phyloP scores from a whole-genome alignment of 1,140 invertebrate species.

The Ooceraea biroi region DNA sequence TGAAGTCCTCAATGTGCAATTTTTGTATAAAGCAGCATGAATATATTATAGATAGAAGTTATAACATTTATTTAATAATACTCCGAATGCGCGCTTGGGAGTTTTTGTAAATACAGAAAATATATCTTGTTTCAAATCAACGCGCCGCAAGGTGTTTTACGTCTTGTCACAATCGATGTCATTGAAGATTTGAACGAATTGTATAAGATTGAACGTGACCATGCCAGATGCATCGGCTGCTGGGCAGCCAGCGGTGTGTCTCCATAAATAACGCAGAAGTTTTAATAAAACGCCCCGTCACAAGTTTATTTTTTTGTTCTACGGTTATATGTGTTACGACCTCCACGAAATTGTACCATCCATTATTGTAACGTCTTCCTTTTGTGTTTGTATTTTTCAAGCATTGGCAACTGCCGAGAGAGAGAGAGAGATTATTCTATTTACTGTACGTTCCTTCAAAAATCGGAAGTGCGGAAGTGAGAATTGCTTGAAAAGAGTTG shows the following conservation, averaged over 20 bases:
- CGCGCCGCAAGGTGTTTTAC: not conserved
- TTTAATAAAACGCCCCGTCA: not conserved
- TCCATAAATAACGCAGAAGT: slow-evolving; percentile 3
- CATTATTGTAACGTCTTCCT: slow-evolving; percentile 30
- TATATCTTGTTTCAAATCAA: too few species aligned
- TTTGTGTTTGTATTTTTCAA: slow-evolving; percentile 43
- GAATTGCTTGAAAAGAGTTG: too few species aligned
- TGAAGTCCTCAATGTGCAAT: slow-evolving; percentile 18
- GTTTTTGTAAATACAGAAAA: not conserved
- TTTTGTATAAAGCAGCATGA: not conserved
- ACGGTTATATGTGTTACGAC: not conserved
- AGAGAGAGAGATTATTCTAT: too few species aligned
- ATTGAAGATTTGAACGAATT: not conserved
- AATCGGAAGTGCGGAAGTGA: not conserved
- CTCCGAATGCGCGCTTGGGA: not conserved
- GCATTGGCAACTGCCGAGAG: slow-evolving; percentile 50
- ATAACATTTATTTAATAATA: slow-evolving; percentile 1
- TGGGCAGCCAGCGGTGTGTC: slow-evolving; percentile 58
- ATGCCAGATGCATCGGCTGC: slow-evolving; percentile 55
- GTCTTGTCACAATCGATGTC: slow-evolving; percentile 3
- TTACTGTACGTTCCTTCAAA: not conserved
- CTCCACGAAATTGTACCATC: not conserved
- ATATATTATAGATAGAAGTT: not conserved
- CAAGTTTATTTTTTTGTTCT: slow-evolving; percentile 31
- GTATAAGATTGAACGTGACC: slow-evolving; percentile 21